Conservation (phyloP, 2,797 vertebrate genomes). For the Lophura swinhoii region DNA sequence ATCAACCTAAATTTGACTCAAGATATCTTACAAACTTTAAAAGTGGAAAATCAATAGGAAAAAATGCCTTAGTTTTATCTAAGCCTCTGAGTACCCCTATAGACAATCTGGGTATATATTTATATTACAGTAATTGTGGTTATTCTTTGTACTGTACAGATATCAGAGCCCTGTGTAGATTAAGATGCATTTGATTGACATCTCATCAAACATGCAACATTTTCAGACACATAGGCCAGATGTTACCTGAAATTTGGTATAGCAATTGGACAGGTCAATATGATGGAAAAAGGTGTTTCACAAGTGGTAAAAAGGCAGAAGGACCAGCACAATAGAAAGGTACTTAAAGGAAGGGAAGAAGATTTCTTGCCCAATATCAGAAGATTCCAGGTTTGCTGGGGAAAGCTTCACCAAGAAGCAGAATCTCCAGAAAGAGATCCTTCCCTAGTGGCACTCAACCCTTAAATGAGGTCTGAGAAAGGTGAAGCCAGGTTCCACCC, state of each 20-base stretch:
- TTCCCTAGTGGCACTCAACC: too few species aligned
- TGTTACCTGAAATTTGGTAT: background rate
- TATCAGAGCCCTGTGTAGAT: background rate
- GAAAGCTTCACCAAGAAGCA: too few species aligned
- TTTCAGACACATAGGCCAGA: background rate
- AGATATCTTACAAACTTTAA: accelerated
- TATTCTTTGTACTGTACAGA: background rate
- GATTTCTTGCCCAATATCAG: too few species aligned
- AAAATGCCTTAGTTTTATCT: background rate
- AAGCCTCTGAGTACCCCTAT: background rate
- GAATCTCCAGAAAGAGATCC: too few species aligned
- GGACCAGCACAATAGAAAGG: too few species aligned
- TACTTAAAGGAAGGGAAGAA: too few species aligned
- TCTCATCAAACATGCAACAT: accelerated
- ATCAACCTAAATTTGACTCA: background rate
- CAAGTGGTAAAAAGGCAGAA: too few species aligned
- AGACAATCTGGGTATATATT: accelerated
- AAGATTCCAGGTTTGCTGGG: too few species aligned
- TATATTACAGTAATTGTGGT: background rate
- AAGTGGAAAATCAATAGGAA: background rate
- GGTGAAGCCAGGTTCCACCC: too few species aligned
- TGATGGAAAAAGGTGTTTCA: too few species aligned
- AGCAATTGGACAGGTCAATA: too few species aligned
- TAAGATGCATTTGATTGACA: background rate
- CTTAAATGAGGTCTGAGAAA: too few species aligned